These are phyloP conservation scores for Eretmocerus hayati DNA, from an alignment of 2,888 invertebrate genomes.

Conservation along the genomic window DNA sequence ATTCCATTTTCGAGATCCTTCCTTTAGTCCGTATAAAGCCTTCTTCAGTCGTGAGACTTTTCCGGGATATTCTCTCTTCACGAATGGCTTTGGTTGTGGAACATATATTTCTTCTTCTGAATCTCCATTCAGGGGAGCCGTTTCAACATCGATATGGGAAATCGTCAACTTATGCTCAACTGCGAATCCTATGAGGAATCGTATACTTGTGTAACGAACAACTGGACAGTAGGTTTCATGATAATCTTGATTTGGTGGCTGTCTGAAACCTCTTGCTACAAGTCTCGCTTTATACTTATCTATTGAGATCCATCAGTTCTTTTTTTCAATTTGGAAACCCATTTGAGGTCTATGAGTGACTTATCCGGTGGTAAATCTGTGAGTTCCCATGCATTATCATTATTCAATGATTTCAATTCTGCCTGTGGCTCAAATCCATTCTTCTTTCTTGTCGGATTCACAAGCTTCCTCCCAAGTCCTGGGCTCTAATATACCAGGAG, in stretches of 20 bases:
- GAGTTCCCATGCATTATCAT: not conserved
- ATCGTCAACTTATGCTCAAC: slow-evolving; percentile 3
- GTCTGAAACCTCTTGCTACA: slow-evolving; percentile 14
- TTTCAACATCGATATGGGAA: slow-evolving; percentile 13
- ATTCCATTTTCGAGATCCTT: not conserved
- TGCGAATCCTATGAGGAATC: slow-evolving; percentile 8
- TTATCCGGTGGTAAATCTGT: slow-evolving; percentile 3
- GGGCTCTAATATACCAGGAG: not conserved
- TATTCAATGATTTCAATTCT: not conserved
- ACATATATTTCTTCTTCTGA: not conserved
- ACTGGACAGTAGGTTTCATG: slow-evolving; percentile 17
- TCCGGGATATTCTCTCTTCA: not conserved
- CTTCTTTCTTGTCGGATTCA: not conserved
- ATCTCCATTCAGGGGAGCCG: slow-evolving; percentile 9
- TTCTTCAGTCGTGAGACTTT: not conserved
- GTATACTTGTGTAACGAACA: slow-evolving; percentile 6
- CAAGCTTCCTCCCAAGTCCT: not conserved
- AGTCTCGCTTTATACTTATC: slow-evolving; percentile 12
- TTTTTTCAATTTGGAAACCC: slow-evolving; percentile 11
- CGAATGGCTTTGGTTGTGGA: not conserved
- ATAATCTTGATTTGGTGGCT: slow-evolving; percentile 4
- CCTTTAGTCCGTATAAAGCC: not conserved
- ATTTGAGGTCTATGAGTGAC: slow-evolving; percentile 7
- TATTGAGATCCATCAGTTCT: slow-evolving; percentile 8
- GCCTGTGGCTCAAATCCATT: not conserved